Evolutionary conservation across 2,797 vertebrate genomes (phyloP).

Genomic region (Taeniopygia guttata): DNA sequence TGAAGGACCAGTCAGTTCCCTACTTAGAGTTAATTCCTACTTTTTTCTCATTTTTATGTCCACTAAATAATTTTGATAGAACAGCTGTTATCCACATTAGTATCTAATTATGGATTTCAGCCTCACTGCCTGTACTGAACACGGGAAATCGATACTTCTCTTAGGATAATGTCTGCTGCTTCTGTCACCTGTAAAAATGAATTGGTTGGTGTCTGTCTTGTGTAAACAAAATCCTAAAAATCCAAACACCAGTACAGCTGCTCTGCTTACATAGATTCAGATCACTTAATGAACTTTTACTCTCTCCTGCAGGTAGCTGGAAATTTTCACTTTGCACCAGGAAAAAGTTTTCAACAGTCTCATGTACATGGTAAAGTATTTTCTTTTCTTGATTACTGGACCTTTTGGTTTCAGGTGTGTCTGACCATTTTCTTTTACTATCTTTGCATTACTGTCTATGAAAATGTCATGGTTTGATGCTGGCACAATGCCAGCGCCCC

Average conservation of each 20-base stretch:
- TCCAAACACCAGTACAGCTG: not conserved
- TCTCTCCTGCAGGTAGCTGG: slow-evolving; percentile 87
- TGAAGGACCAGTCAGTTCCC: not conserved
- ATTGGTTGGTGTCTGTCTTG: not conserved
- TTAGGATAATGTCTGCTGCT: not conserved
- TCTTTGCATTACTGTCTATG: not conserved
- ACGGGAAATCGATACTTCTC: not conserved
- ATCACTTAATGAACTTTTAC: not conserved
- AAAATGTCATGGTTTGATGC: too few species aligned
- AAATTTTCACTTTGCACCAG: slow-evolving; percentile 98
- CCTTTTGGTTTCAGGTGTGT: not conserved
- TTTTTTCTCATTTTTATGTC: not conserved
- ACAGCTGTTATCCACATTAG: not conserved
- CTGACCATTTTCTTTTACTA: not conserved
- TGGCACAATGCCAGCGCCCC: too few species aligned
- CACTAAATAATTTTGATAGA: not conserved
- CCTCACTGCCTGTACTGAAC: not conserved
- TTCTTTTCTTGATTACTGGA: not conserved
- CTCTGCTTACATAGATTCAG: not conserved
- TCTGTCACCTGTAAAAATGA: not conserved
- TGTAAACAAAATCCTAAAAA: not conserved
- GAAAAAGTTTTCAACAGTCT: slow-evolving; percentile 98
- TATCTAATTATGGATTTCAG: not conserved
- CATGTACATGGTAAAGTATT: slow-evolving; percentile 91
- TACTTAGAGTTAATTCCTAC: not conserved